Evolutionary conservation across 1,140 invertebrate genomes (phyloP), one percentile per base, ranked within the genome.

Genomic region (Conus ventricosus): DNA sequence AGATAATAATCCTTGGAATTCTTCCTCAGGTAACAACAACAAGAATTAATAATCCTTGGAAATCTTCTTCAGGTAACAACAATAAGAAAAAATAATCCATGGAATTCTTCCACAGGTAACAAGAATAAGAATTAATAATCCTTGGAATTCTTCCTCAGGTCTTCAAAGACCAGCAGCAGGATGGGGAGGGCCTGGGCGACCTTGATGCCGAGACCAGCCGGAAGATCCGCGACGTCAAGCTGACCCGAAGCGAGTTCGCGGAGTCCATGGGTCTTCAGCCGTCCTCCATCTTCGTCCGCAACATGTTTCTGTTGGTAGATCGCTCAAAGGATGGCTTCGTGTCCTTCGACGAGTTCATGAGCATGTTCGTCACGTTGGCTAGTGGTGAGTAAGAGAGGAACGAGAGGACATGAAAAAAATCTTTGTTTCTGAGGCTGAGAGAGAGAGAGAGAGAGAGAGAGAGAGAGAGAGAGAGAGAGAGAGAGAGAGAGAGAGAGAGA

Each of bases 291-390:
- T 99, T 99, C 95, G 99, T 99, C 0, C 97, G 98, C 89, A 98
- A 99, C 96, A 99, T 99, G 99, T 99, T 99, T 94, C 98, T 99
- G 91, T 98, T 99, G 92, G 98, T 99, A 0, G 98, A 99, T 95
- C 99, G 99, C 93, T 98, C 99, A 94, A 97, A 98, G 76, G 98
- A 99, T 95, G 98, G 98, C 0, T 96, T 98, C 91, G 99, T 99
- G 91, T 99, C 98, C 25, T 99, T 99, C 94, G 98, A 99, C 95
- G 99, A 99, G 96, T 99, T 99, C 95, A 95, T 99, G 81, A 98
- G 99, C 92, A 99, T 99, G 0, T 98, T 99, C 11, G 97, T 99
- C 1, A 95, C 99, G 5, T 96, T 97, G 92, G 94, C 96, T 3
- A 96, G 96, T 93, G 96, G 95, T 95, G 87, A 83, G 84, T 54